Evolutionary conservation across 2,797 vertebrate genomes (phyloP).

Genomic region (Harpagifer antarcticus): DNA sequence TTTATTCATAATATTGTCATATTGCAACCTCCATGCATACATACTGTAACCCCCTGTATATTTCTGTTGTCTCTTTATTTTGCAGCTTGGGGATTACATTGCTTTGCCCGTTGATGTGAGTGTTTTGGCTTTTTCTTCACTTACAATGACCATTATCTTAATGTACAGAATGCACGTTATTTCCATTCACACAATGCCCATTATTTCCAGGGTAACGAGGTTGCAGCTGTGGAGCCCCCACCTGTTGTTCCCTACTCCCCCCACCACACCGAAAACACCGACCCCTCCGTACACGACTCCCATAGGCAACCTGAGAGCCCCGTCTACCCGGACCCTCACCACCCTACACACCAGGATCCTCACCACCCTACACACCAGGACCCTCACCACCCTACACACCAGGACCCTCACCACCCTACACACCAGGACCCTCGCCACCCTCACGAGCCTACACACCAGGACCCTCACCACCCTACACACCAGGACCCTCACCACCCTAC

Average conservation of each 20-base stretch:
- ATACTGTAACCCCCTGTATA: background rate
- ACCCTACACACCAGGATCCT: conserved; percentile 50
- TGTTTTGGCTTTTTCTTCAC: conserved; percentile 12
- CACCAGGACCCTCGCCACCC: conserved; percentile 27
- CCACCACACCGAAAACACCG: conserved; percentile 48
- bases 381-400: background rate
- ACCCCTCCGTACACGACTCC: conserved; percentile 17
- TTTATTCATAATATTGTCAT: too few species aligned
- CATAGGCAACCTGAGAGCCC: conserved; percentile 38
- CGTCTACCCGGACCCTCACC: conserved; percentile 28
- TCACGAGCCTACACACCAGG: conserved; percentile 9
- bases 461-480: background rate
- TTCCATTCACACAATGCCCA: too few species aligned
- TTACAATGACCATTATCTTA: background rate
- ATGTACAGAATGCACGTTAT: background rate
- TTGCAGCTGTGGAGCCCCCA: conserved; percentile 84
- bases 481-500: conserved; percentile 50
- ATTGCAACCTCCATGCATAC: too few species aligned
- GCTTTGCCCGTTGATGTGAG: conserved; percentile 79
- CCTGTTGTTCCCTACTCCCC: conserved; percentile 80
- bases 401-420: conserved; percentile 28
- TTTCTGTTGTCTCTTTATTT: conserved; percentile 41
- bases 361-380: conserved; percentile 24
- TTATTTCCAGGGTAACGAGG: conserved; percentile 86
- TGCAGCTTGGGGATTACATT: conserved; percentile 89